Evolutionary conservation across 2,113 vertebrate species (phyloP).

Genomic region (Percina caprodes): DNA sequence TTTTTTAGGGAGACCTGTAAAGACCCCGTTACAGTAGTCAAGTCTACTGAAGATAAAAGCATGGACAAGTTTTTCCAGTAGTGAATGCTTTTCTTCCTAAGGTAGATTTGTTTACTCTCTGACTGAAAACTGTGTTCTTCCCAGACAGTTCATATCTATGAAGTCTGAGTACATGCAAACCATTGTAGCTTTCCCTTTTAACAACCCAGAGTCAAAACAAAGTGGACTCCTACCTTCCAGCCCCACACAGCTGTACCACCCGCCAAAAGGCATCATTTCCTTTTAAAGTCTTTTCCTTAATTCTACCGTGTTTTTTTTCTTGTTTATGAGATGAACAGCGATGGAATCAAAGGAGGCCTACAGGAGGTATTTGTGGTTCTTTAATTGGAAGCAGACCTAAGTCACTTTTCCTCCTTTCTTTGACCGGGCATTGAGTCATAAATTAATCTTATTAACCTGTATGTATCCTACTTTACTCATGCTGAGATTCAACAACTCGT

Average conservation of each 20-base stretch:
- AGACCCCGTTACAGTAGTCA: no score
- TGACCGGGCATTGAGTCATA: slow-evolving; percentile 64
- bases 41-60: no score
- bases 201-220: slow-evolving; percentile 8
- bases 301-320: slow-evolving; percentile 31
- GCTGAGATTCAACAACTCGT: slow-evolving; percentile 36
- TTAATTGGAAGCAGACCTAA: slow-evolving; percentile 75
- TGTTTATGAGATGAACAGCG: slow-evolving; percentile 65
- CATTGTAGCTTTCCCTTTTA: background rate
- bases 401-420: slow-evolving; percentile 65
- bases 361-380: slow-evolving; percentile 46
- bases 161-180: background rate
- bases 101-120: slow-evolving; percentile 12
- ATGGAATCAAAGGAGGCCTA: slow-evolving; percentile 46
- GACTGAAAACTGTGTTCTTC: slow-evolving; percentile 11
- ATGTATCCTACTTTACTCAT: slow-evolving; percentile 35
- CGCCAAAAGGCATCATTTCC: slow-evolving; percentile 48
- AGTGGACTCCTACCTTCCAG: background rate
- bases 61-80: no score
- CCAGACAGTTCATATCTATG: background rate
- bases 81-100: slow-evolving; percentile 13
- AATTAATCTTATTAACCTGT: slow-evolving; percentile 26
- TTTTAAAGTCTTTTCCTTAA: slow-evolving; percentile 55
- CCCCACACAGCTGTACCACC: slow-evolving; percentile 33
- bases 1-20: no score